These are phyloP conservation scores for Drosophila pandora DNA, from an alignment of 1,140 invertebrate species.

Conservation along the genomic window DNA sequence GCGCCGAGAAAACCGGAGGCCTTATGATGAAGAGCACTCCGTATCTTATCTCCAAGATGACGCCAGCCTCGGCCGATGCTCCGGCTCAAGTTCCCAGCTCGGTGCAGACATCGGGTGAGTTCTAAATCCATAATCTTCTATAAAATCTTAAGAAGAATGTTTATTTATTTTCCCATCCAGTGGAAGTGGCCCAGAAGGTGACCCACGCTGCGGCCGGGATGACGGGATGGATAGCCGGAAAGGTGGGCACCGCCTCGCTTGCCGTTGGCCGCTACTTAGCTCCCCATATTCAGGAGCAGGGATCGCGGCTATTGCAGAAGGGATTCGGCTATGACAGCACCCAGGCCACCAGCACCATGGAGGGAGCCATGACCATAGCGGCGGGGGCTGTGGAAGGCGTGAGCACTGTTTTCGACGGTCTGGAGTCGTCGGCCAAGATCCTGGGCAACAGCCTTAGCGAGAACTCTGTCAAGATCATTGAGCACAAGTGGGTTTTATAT, in stretches of 20 bases:
- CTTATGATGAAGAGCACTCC: constrained; percentile 86
- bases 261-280: constrained; percentile 87
- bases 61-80: constrained; percentile 83
- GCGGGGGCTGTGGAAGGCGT: constrained; percentile 89
- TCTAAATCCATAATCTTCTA: no score
- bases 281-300: constrained; percentile 88
- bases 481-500: constrained; percentile 85
- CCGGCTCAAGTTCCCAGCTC: constrained; percentile 84
- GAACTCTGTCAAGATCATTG: constrained; percentile 89
- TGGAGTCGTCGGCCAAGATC: constrained; percentile 88
- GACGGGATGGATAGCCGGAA: constrained; percentile 87
- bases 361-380: constrained; percentile 87
- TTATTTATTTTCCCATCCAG: constrained; percentile 44
- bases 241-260: constrained; percentile 87
- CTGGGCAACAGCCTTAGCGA: constrained; percentile 87
- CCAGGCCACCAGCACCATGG: constrained; percentile 86
- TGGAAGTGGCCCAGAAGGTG: constrained; percentile 87
- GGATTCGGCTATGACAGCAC: constrained; percentile 84
- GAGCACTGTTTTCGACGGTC: constrained; percentile 87
- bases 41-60: constrained; percentile 86
- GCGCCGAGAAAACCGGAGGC: constrained; percentile 87
- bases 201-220: constrained; percentile 86
- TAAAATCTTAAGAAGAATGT: no score
- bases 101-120: constrained; percentile 82
- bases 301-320: constrained; percentile 85